Evolutionary conservation across 2,113 vertebrate species (phyloP), one percentile per base, ranked within the genome.

Genomic region (Corythaeola cristata): DNA sequence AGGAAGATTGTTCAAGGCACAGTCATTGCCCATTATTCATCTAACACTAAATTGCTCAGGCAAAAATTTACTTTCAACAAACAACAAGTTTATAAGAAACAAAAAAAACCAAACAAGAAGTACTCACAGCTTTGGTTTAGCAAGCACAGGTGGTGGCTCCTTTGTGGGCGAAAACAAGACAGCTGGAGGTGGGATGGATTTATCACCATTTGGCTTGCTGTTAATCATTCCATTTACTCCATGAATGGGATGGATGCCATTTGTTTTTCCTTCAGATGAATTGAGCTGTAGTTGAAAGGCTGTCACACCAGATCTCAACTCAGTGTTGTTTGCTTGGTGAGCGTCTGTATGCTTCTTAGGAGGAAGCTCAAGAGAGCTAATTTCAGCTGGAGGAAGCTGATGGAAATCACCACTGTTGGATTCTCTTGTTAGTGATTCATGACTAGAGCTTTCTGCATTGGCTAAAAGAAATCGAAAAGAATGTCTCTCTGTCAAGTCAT

Each of bases 111-210:
- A 50, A 74, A 75, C 27, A 22, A 39, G 80, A 72, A 96, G 56
- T 98, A 99, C 99, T 99, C 98, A 99, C 99, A 99, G 98, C 97
- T 99, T 99, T 50, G 99, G 99, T 90, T 99, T 99, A 93, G 98
- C 99, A 67, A 99, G 98, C 91, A 99, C 97, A 5, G 99, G 99
- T 28, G 98, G 99, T 35, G 98, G 99, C 3, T 99, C 99, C 97
- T 98, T 99, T 23, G 93, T 97, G 23, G 98, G 98, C 39, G 98
- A 98, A 86, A 98, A 98, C 82, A 98, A 97, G 94, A 60, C 85
- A 89, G 84, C 67, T 85, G 97, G 83, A 81, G 98, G 41, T 39
- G 97, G 95, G 63, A 62, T 76, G 85, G 98, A 95, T 66, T 93
- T 95, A 69, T 97, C 97, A 56, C 69, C 93, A 11, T 90, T 96